Evolutionary conservation across 1,140 invertebrate genomes (phyloP).

Genomic region (Helicoverpa zea): DNA sequence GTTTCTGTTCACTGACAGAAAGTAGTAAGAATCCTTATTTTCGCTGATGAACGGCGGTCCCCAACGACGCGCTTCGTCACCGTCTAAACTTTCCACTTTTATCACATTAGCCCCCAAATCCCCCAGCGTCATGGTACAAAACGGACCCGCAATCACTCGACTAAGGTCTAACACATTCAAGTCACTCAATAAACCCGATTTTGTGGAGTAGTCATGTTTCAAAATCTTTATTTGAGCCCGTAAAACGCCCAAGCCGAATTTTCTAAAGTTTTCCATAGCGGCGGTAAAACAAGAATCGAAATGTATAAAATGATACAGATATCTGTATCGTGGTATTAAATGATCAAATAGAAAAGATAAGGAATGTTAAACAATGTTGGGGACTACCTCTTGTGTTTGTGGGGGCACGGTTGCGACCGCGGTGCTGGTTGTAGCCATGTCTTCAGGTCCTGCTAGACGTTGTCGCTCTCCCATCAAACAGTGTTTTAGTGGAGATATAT

Average conservation of each 20-base stretch:
- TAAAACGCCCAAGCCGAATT: conserved; percentile 42
- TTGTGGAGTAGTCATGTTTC: conserved; percentile 70
- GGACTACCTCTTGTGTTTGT: conserved; percentile 76
- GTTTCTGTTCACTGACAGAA: conserved; percentile 96
- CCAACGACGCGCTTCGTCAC: conserved; percentile 97
- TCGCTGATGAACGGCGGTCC: conserved; percentile 95
- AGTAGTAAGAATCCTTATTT: conserved; percentile 94
- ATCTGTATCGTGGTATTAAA: conserved; percentile 59
- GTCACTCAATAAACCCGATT: conserved; percentile 85
- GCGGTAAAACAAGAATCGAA: conserved; percentile 38
- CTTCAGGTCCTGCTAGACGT: conserved; percentile 63
- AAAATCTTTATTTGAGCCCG: conserved; percentile 47
- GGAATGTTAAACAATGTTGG: conserved; percentile 50
- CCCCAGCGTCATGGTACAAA: conserved; percentile 97
- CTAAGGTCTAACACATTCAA: conserved; percentile 94
- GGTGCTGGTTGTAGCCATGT: conserved; percentile 81
- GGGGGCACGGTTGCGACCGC: conserved; percentile 76
- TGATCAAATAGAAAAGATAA: conserved; percentile 75
- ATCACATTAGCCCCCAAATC: conserved; percentile 98
- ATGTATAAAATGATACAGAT: conserved; percentile 29
- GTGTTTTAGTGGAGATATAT: conserved; percentile 47
- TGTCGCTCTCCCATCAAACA: conserved; percentile 77
- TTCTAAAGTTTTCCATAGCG: conserved; percentile 38
- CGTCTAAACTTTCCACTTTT: conserved; percentile 94
- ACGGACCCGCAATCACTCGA: conserved; percentile 94